Evolutionary conservation across 2,888 invertebrate species (phyloP), one percentile per base, ranked within the genome.

Genomic region (Stenchaetothrips biformis): DNA sequence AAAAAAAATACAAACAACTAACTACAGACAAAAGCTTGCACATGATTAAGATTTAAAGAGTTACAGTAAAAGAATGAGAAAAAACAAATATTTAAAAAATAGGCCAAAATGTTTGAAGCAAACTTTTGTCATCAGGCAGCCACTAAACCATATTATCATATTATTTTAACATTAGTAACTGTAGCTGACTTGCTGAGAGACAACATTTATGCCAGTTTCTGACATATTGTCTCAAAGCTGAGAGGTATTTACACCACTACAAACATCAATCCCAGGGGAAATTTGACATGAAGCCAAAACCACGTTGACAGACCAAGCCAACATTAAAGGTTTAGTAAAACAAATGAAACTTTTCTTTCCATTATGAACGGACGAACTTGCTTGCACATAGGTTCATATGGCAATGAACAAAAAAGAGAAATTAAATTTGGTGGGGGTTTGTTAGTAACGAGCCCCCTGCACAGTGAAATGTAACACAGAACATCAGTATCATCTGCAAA

Each of bases 121-220:
- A 74, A 74, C 67, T 74, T 74, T 74, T 74, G 67, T 25, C 67
- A 25, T 74, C n/a, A 74, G 67, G 67, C 67, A 74, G 67, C 67
- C 67, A 74, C 67, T 74, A 74, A 37, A 74, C 67, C 67, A 25
- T 25, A 74, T 74, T 74, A 74, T 74, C 67, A 25, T 25, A 74
- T 74, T 74, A 74, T 74, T 74, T 25, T 25, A 74, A 74, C 67
- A 74, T 74, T 74, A 74, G 67, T 74, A 25, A 21, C 8, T 25
- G 25, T 74, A 74, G 67, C 21, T 74, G 67, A 74, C 67, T 37
- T 74, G 67, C 21, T 74, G 25, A 74, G 25, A 74, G 67, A 74
- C 21, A 9, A 25, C 25, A 18, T 59, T 59, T 59, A 18, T 59
- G 59, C 59, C 59, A 59, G 59, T 59, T 13, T 59, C 18, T 18